These are phyloP conservation scores for Micropoecilia bifurca DNA, from an alignment of 2,797 vertebrate species.

Conservation along the genomic window DNA sequence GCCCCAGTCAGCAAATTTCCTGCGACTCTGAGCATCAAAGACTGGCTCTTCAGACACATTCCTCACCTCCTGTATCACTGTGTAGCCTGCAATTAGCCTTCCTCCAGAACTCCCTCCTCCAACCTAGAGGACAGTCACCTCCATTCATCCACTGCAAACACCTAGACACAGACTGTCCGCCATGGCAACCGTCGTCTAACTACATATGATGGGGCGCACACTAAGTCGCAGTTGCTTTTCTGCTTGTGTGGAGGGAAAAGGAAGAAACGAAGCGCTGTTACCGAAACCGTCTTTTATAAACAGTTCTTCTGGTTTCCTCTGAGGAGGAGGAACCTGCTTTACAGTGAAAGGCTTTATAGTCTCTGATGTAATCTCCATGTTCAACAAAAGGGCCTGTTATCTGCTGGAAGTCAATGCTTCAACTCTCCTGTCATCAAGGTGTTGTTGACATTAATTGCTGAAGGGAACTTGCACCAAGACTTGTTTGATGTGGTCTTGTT, in stretches of 20 bases:
- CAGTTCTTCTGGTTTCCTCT: conserved; percentile 25
- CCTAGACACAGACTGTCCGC: conserved; percentile 39
- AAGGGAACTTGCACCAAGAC: background rate
- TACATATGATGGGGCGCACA: conserved; percentile 40
- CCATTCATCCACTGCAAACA: conserved; percentile 56
- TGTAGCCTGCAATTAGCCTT: conserved; percentile 72
- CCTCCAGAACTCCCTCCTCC: conserved; percentile 45
- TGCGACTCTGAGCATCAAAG: conserved; percentile 50
- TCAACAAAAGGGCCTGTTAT: conserved; percentile 13
- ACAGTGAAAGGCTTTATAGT: conserved; percentile 24
- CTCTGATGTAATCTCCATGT: conserved; percentile 6
- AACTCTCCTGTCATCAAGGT: background rate
- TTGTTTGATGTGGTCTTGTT: background rate
- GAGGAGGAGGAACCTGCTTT: conserved; percentile 8
- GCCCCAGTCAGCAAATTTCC: conserved; percentile 39
- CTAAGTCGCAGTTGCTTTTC: conserved; percentile 65
- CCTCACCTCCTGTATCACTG: conserved; percentile 67
- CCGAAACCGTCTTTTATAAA: conserved; percentile 37
- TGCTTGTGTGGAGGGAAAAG: conserved; percentile 49
- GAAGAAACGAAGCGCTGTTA: conserved; percentile 26
- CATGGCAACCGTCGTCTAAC: conserved; percentile 50
- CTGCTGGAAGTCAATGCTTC: background rate
- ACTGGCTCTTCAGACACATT: conserved; percentile 65
- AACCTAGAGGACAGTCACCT: conserved; percentile 55
- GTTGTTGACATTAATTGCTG: background rate